Base-by-base conservation (phyloP, 92 coral and sea anemone genomes). In the Anthopleura xanthogrammica region DNA sequence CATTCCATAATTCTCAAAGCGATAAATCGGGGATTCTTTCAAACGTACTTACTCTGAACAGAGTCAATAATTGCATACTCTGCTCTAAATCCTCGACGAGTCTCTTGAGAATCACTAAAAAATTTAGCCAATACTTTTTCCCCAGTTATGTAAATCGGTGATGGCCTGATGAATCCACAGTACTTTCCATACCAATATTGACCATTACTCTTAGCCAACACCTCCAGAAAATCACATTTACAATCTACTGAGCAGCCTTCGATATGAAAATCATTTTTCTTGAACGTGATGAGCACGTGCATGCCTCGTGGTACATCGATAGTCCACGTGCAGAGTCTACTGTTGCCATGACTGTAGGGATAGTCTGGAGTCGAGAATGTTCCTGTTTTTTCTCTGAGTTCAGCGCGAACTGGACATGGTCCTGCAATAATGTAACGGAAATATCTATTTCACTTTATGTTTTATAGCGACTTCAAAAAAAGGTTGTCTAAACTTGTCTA, bases 251-350 rank as follows among this genome's bases (percentile, higher is more conserved):
- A 64, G 76, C 88, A 85, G 43, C 88, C 88, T 19, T 76, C 83
- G 17, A 85, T 52, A 24, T 70, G 50, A 74, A 85, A 85, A 12
- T 85, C 88, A 29, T 60, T 52, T 19, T 43, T 52, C n/a, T 79
- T 39, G 79, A 85, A 85, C 22, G 88, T 78, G 78, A 85, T 79
- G 12, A 85, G 79, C 81, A 85, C 77, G 79, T 85, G 88, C 46
- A 3, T 41, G n/a, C 57, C 83, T 78, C 73, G 83, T 85, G 83
- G 88, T 52, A 85, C 88, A 39, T 41, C 40, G 83, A 85, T 85
- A 64, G 42, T 43, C 88, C 88, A 85, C 71, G 88, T 77, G 82
- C 88, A 85, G 16, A 3, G 66, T 50, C 60, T 80, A 41, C 81
- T 85, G 83, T 71, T 85, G 41, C 83, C 88, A 39, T 85, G 66